phyloP scores from a whole-genome alignment of 2,113 vertebrate genomes.

The Tricholaema leucomelas region DNA sequence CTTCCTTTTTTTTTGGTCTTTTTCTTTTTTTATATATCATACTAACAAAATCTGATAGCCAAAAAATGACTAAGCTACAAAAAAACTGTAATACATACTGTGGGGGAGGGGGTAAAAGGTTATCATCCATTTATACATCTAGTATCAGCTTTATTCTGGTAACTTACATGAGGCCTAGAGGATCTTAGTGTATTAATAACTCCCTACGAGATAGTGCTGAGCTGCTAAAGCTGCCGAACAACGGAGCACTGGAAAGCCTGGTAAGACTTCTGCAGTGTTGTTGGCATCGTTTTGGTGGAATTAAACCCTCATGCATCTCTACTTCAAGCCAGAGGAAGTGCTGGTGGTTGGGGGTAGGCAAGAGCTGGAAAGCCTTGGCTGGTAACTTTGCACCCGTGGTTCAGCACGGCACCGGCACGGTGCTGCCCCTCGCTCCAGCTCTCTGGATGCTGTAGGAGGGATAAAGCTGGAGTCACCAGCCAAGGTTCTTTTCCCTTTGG shows the following conservation, averaged over 20 bases:
- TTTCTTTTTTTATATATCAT: constrained; percentile 37
- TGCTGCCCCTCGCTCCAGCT: neutral
- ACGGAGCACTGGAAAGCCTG: neutral
- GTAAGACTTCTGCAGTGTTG: constrained; percentile 31
- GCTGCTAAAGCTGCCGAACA: constrained; percentile 51
- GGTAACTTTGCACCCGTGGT: neutral
- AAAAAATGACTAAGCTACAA: constrained; percentile 74
- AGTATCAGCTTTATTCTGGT: constrained; percentile 37
- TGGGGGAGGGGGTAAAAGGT: constrained; percentile 55
- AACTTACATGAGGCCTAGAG: constrained; percentile 51
- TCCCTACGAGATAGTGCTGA: constrained; percentile 41
- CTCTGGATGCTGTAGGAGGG: neutral
- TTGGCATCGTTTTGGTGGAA: constrained; percentile 17
- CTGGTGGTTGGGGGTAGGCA: neutral
- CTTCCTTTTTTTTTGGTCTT: neutral
- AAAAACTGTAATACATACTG: constrained; percentile 68
- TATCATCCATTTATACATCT: constrained; percentile 70
- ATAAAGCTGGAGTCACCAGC: neutral
- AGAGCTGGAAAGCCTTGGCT: neutral
- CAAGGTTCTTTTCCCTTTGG: neutral
- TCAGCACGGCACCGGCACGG: neutral
- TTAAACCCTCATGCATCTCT: constrained; percentile 58
- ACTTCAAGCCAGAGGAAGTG: neutral
- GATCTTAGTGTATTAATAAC: constrained; percentile 59
- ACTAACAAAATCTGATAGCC: constrained; percentile 70